Base-by-base conservation (phyloP, 2,888 invertebrate species). In the Ormyrus rosae region DNA sequence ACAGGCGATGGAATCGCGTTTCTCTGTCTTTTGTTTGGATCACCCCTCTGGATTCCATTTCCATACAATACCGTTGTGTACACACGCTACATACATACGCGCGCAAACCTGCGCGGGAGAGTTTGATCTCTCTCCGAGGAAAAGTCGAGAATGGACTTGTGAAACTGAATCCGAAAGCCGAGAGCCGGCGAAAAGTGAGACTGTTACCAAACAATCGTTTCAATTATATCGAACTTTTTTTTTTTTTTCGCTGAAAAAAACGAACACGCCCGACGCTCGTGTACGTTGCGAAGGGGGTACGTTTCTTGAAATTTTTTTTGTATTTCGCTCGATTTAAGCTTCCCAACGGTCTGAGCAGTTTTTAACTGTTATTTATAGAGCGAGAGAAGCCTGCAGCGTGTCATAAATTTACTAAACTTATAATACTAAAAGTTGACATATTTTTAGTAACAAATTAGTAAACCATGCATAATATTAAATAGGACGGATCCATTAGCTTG, bases 171-270 rank as follows among this genome's bases (percentile, higher is more conserved):
- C 48, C 69, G 45, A 68, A 34, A 34, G 34, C 34, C 19, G 61
- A 51, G 51, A 7, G 11, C 5, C 8, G 34, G 34, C 34, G 34
- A 34, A 34, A 34, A 34, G 34, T 34, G 34, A 34, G 70, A 61
- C 60, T 78, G 72, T 60, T 72, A 78, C 60, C 60, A 78, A 71
- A 73, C 78, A 67, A 60, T 67, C 45, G 50, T 58, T 74, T 34
- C 58, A 50, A 60, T 67, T 60, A 67, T 74, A 51, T 46, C 58
- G 56, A 50, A n/a, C 67, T 67, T 67, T 51, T 34, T 9, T 11
- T 58, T 65, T 53, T 58, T 13, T 13, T 13, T 65, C 34, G 45
- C 45, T 6, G 6, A 10, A 67, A 77, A 77, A 19, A 77, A 65
- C 68, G 60, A 64, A 78, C 50, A 60, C 60, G 34, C 34, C 6